These are phyloP conservation scores for Penaeus vannamei DNA, from an alignment of 1,140 invertebrate species.

Conservation along the genomic window DNA sequence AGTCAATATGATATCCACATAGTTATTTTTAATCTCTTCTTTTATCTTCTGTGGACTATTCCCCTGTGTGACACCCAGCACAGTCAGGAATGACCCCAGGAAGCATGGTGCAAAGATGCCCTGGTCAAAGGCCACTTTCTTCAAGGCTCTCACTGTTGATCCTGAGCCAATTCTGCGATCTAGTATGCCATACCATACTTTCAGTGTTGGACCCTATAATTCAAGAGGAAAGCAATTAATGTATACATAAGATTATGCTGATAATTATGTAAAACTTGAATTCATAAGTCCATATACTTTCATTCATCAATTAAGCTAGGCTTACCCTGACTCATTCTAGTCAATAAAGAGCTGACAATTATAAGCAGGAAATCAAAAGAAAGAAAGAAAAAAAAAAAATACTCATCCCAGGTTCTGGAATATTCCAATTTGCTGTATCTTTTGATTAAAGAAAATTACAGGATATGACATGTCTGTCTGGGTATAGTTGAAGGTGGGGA, in stretches of 20 bases:
- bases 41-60: slow-evolving; percentile 75
- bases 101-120: slow-evolving; percentile 80
- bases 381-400: too few relatives aligned
- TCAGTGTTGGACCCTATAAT: slow-evolving; percentile 80
- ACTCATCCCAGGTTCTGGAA: too few relatives aligned
- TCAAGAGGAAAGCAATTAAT: slow-evolving; percentile 66
- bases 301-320: too few relatives aligned
- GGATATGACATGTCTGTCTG: too few relatives aligned
- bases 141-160: slow-evolving; percentile 75
- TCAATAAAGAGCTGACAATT: slow-evolving; percentile 22
- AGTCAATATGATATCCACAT: slow-evolving; percentile 79
- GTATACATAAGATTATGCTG: too few relatives aligned
- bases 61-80: slow-evolving; percentile 78
- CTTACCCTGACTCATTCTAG: too few relatives aligned
- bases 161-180: slow-evolving; percentile 76
- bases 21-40: slow-evolving; percentile 77
- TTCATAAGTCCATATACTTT: too few relatives aligned
- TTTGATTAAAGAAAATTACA: too few relatives aligned
- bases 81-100: slow-evolving; percentile 75
- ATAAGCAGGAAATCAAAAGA: too few relatives aligned
- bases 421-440: too few relatives aligned
- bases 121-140: slow-evolving; percentile 86
- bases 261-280: too few relatives aligned
- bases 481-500: too few relatives aligned
- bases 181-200: slow-evolving; percentile 81